Evolutionary conservation across 2,888 invertebrate genomes (phyloP), one percentile per base, ranked within the genome.

Genomic region (Allygus modestus): DNA sequence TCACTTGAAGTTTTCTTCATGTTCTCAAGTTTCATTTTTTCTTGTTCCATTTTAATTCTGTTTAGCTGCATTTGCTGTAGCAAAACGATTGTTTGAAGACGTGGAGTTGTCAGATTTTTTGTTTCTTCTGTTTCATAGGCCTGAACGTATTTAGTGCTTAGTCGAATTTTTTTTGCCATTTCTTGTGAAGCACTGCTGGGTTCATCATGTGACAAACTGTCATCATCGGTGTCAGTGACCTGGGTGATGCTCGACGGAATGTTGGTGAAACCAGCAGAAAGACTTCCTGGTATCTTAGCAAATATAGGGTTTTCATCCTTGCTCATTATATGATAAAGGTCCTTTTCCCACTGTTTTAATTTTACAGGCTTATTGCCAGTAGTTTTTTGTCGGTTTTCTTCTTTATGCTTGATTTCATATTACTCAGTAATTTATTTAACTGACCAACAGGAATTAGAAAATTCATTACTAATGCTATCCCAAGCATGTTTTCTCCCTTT

Each of bases 341-440:
- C 61, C 11, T 61, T 28, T 61, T 61, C 61, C 61, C 61, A 61
- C 28, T 61, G 12, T 61, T 61, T n/a, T 7, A 61, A 15, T 12
- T 28, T 28, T 2, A 61, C 20, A 15, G 23, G 23, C 20, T 15
- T 61, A 61, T 61, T 61, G 9, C 61, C 61, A 1, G 61, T 61
- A 2, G 61, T 15, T 23, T 61, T 61, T 9, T 9, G 54, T 54
- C 54, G 15, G 54, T 54, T 17, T 20, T 54, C 15, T 37, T 37
- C 37, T 54, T 54, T 20, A 54, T 17, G 5, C 5, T 54, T 54
- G 54, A 20, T 54, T 54, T 54, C 54, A 54, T 54, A 17, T 54
- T 54, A 4, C 15, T 5, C 15, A 54, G 17, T 4, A 54, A 7
- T 54, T 54, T 54, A 4, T 5, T 54, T 5, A 54, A 15, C 23